phyloP scores from a whole-genome alignment of 2,113 vertebrate genomes.

The Sigmodon hispidus region DNA sequence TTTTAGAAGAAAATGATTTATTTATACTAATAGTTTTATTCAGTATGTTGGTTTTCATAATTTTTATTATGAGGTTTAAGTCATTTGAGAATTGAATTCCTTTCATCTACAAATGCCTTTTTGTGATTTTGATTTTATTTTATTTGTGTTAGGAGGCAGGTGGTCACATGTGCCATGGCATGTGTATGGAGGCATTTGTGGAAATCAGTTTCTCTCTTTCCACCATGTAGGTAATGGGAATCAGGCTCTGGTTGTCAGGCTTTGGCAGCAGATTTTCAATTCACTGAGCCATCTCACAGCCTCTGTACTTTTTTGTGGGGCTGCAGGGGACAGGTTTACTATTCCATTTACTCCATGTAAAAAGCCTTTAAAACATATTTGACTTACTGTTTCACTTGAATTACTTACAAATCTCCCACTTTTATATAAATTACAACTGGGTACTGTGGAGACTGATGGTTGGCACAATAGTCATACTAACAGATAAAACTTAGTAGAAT shows the following conservation, averaged over 20 bases:
- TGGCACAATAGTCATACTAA: not conserved
- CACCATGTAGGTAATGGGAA: no score
- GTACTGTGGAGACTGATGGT: not conserved
- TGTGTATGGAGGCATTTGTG: not conserved
- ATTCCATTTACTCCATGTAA: conserved; percentile 21
- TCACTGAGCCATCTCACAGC: not conserved
- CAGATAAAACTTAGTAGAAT: not conserved
- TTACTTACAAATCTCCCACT: not conserved
- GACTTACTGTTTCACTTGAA: conserved; percentile 23
- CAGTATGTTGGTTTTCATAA: not conserved
- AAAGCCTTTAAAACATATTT: conserved; percentile 35
- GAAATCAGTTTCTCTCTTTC: not conserved
- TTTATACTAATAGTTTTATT: conserved; percentile 35
- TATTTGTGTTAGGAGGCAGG: not conserved
- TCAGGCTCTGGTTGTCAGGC: not conserved
- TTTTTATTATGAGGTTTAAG: conserved; percentile 52
- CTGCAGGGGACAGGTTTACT: not conserved
- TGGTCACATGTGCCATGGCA: not conserved
- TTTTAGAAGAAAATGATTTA: not conserved
- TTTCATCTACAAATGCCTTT: not conserved
- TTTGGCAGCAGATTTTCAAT: not conserved
- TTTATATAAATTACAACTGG: not conserved
- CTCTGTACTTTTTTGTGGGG: not conserved
- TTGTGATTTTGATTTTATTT: conserved; percentile 24
- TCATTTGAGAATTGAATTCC: not conserved